Base-by-base conservation (phyloP, 1,140 invertebrate species). In the Pararge aegeria region DNA sequence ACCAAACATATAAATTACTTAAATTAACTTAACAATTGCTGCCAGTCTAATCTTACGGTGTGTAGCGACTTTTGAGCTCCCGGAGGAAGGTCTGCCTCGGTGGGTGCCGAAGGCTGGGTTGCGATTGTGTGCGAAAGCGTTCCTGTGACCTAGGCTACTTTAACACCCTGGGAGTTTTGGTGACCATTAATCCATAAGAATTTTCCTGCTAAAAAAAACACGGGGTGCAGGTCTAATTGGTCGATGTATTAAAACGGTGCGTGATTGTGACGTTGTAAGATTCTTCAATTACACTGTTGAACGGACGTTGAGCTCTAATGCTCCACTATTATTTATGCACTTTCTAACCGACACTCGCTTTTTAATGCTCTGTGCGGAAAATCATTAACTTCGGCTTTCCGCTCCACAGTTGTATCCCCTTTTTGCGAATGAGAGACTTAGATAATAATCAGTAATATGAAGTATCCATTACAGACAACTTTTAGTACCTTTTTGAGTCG, bases 221-320 rank as follows among this genome's bases (percentile, higher is more conserved):
- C 5, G 3, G 4, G 7, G 0, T 5, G 5, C 5, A 16, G 13
- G 38, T 18, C 38, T 50, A 29, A 10, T 29, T 6, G n/a, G 10
- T 34, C 49, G 27, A 3, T 51, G 10, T 51, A 51, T 51, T 51
- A 34, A 30, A 12, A 10, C 27, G n/a, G 48, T 34, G 49, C 29
- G 16, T 58, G 51, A 57, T 57, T 54, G 49, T 70, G 57, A 66
- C 55, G 59, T 57, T 19, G 63, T 55, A 55, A 48, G 54, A 64
- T 54, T 52, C 55, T 66, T 61, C 61, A 66, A 70, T 70, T 70
- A 63, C 64, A 64, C 30, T 54, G 67, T 63, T 61, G 56, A 55
- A 66, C 60, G 65, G 42, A 66, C 60, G 60, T 61, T 55, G 38
- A 54, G 64, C 54, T 62, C 59, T 55, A 61, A 55, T 54, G 30